Percentiles rank a stretch among this genome's conserved stretches.
phyloP scores from a whole-genome alignment of 35 echinoderm and acorn worm genomes.

The Apostichopus californicus region DNA sequence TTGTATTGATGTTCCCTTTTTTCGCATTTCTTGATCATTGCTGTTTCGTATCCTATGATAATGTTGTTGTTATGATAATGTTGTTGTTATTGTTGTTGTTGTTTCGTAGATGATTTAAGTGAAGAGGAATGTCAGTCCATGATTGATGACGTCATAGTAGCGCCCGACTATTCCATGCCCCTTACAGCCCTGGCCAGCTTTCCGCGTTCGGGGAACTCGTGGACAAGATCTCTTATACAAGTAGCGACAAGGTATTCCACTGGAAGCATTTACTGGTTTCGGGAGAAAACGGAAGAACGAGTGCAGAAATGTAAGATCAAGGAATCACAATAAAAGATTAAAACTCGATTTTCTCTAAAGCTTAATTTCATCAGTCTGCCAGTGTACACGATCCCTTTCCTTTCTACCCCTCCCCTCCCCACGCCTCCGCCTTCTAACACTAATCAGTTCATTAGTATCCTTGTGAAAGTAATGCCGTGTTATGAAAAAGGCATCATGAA shows the following conservation, averaged over 20 bases:
- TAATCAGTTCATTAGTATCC: background rate
- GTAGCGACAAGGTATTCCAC: conserved; percentile 65
- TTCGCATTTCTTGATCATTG: too few species aligned
- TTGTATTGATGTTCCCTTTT: too few species aligned
- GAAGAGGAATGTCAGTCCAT: background rate
- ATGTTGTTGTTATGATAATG: background rate
- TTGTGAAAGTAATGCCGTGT: too few species aligned
- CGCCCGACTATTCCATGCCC: conserved; percentile 47
- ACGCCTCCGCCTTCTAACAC: background rate
- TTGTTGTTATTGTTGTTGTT: background rate
- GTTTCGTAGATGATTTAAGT: background rate
- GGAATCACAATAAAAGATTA: background rate
- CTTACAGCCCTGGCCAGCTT: conserved; percentile 78
- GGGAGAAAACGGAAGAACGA: background rate
- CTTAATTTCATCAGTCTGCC: background rate
- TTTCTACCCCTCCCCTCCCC: background rate
- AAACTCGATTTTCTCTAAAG: background rate
- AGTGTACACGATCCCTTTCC: background rate
- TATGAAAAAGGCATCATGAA: too few species aligned
- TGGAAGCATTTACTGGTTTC: conserved; percentile 50
- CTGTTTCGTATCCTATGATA: too few species aligned
- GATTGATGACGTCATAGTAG: background rate
- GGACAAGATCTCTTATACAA: conserved; percentile 81
- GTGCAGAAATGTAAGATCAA: background rate
- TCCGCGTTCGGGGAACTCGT: conserved; percentile 80